These are phyloP conservation scores for Cepaea nemoralis DNA, from an alignment of 1,140 invertebrate genomes.

Conservation along the genomic window DNA sequence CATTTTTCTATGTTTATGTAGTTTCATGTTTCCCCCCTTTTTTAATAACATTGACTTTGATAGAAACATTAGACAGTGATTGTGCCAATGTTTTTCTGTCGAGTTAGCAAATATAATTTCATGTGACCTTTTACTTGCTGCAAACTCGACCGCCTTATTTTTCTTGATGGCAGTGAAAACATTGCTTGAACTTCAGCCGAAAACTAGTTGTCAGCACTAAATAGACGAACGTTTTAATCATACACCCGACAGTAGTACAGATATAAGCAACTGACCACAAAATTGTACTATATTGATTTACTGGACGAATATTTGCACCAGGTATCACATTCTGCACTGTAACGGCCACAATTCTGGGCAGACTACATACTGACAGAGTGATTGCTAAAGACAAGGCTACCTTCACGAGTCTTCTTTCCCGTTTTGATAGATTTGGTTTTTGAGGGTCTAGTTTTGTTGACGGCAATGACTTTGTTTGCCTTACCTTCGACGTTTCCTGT, in stretches of 20 bases:
- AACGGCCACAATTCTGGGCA: not conserved
- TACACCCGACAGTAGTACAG: not conserved
- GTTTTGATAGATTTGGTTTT: not conserved
- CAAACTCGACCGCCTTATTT: too few relatives aligned
- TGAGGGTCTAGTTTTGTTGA: not conserved
- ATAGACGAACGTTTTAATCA: not conserved
- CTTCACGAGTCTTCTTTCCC: not conserved
- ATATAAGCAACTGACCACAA: not conserved
- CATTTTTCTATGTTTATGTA: too few relatives aligned
- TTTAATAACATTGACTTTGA: too few relatives aligned
- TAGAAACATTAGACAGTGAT: too few relatives aligned
- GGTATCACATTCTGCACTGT: not conserved
- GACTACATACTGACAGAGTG: not conserved
- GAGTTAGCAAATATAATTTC: too few relatives aligned
- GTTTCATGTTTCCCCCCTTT: too few relatives aligned
- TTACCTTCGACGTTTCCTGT: not conserved
- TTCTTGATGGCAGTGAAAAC: too few relatives aligned
- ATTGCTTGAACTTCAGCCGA: too few relatives aligned
- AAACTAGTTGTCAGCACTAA: not conserved
- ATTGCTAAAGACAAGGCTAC: not conserved
- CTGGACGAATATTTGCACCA: not conserved
- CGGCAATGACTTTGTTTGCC: not conserved
- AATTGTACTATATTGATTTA: not conserved
- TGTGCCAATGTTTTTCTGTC: too few relatives aligned
- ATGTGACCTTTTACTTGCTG: too few relatives aligned